phyloP scores from a whole-genome alignment of 2,113 vertebrate genomes.

The Regulus satrapa region DNA sequence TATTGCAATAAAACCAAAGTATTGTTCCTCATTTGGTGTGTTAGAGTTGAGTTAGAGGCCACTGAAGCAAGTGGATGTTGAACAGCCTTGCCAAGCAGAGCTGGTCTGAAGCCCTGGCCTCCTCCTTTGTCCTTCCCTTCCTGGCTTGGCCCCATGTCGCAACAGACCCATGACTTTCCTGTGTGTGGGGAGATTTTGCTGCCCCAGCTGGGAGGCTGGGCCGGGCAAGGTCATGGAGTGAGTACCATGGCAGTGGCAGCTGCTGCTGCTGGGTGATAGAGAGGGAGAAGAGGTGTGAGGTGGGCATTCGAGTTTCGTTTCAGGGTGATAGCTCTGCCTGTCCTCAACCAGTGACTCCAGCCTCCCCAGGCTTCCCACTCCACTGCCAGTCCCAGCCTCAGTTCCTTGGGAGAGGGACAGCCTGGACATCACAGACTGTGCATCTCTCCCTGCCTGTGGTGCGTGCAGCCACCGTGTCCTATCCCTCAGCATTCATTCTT shows the following conservation, averaged over 20 bases:
- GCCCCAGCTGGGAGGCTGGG: not conserved
- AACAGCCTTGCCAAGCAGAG: not conserved
- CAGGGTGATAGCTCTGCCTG: not conserved
- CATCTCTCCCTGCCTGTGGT: not conserved
- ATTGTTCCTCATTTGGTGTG: not conserved
- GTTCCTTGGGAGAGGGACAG: not conserved
- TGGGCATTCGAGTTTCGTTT: not conserved
- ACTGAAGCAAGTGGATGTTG: not conserved
- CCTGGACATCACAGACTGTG: not conserved
- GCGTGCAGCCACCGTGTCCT: not conserved
- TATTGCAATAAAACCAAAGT: not conserved
- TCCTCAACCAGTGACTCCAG: not conserved
- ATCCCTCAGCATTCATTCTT: fast-evolving
- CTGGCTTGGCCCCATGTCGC: not conserved
- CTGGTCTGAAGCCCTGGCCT: not conserved
- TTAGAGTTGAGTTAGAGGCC: not conserved
- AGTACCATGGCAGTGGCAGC: fast-evolving
- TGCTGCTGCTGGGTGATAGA: not conserved
- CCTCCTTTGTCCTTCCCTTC: not conserved
- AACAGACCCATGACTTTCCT: not conserved
- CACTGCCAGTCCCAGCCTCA: not conserved
- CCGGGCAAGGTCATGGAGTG: fast-evolving
- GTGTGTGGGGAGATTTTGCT: not conserved
- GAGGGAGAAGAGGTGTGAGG: not conserved
- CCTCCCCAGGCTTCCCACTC: not conserved